Evolutionary conservation across 2,888 invertebrate species (phyloP), one percentile per base, ranked within the genome.

Genomic region (Tricholauxania praeusta): DNA sequence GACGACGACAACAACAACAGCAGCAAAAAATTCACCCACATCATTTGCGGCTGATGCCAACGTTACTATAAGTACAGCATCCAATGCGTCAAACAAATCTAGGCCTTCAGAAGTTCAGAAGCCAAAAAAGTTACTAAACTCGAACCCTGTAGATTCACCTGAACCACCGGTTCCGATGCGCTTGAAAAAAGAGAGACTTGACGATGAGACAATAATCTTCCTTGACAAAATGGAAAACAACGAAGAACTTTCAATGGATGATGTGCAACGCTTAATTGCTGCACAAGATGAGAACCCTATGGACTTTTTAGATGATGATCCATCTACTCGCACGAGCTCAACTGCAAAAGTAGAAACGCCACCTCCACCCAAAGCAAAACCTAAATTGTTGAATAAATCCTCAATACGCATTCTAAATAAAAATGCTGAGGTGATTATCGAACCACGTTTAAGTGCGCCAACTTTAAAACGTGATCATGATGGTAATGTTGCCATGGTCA

Each of bases 401-500:
- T 83, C 86, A 0, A 81, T 86, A 64, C 82, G 86, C 6, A 83
- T 87, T 57, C 75, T 87, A 1, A 87, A 87, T 74, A 87, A 86
- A 68, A 84, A 85, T 1, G 84, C 82, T 1, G 75, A 77, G 7
- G 68, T 77, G 0, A 65, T 80, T 0, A 57, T 78, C 15, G 87
- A 87, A 71, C 88, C 88, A 12, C 80, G 84, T 7, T 75, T 87
- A 12, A 82, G 85, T 22, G 78, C 79, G 7, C 87, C 87, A 0
- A 78, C 83, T 19, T 76, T 88, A 14, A 85, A 83, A 57, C 80
- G 84, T 7, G 83, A 84, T 67, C 81, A 81, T 32, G 83, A 83
- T 62, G 87, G 87, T 1, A 86, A 87, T 71, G 80, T 87, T 57
- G 84, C 87, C 12, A 79, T 88, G 67, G 83, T 88, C 0, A 85